phyloP scores from a whole-genome alignment of 2,113 vertebrate genomes.

The Leuciscus idus region DNA sequence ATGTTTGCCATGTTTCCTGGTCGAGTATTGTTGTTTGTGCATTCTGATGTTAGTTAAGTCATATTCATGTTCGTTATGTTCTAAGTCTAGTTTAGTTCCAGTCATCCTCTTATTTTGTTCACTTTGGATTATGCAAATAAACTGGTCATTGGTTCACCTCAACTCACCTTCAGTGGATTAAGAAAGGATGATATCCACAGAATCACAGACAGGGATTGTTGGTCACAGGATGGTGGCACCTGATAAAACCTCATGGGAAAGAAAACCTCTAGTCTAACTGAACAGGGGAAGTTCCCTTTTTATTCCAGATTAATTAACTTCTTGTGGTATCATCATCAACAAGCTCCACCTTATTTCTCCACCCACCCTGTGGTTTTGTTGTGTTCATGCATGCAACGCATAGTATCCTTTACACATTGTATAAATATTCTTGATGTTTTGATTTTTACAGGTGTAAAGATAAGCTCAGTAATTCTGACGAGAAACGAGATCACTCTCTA shows the following conservation, averaged over 20 bases:
- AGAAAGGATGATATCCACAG: neutral
- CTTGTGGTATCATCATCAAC: neutral
- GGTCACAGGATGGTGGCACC: neutral
- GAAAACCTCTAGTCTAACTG: neutral
- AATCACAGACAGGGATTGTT: neutral
- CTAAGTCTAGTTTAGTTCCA: no score
- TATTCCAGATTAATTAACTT: neutral
- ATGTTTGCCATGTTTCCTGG: no score
- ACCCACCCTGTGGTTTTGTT: neutral
- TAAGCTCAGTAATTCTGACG: neutral
- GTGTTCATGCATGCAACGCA: neutral
- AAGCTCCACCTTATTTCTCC: neutral
- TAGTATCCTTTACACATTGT: neutral
- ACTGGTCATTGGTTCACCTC: no score
- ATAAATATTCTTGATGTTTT: neutral
- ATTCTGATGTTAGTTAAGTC: no score
- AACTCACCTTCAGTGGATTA: neutral
- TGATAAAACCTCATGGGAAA: neutral
- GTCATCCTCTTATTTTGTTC: no score
- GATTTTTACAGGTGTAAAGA: slow-evolving; percentile 27
- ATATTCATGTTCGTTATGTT: no score
- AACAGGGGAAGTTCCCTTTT: neutral
- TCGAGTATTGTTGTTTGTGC: no score
- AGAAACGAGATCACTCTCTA: neutral
- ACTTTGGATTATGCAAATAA: no score